A percentile compares a stretch with the other conserved stretches of the same genome.
These are phyloP conservation scores for Pedionomus torquatus DNA, from an alignment of 2,113 vertebrate species.

Conservation along the genomic window DNA sequence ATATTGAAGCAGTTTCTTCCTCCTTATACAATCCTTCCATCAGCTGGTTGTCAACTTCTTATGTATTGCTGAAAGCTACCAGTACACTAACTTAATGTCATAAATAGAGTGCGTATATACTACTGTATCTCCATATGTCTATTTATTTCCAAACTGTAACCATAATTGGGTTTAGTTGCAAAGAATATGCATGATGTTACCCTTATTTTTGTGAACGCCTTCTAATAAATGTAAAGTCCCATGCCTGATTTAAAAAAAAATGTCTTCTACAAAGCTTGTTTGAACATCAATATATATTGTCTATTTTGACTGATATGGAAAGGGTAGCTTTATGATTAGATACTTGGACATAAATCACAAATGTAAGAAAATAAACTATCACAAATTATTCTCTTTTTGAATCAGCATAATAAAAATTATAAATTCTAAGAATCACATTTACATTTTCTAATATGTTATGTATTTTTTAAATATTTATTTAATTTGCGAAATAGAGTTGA, in stretches of 20 bases:
- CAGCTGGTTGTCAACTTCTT: constrained; percentile 50
- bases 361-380: constrained; percentile 30
- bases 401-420: neutral
- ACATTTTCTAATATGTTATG: neutral
- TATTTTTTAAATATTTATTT: neutral
- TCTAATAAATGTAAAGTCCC: constrained; percentile 74
- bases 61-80: constrained; percentile 52
- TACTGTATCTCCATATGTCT: constrained; percentile 56
- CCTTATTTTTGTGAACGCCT: constrained; percentile 69
- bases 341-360: neutral
- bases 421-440: neutral
- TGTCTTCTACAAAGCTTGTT: constrained; percentile 62
- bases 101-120: constrained; percentile 58
- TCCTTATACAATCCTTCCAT: constrained; percentile 29
- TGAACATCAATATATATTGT: constrained; percentile 9
- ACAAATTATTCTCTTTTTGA: neutral
- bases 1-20: constrained; percentile 50
- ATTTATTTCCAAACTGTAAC: constrained; percentile 57
- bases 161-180: constrained; percentile 52
- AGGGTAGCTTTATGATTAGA: neutral
- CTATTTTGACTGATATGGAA: neutral
- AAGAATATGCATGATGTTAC: constrained; percentile 72
- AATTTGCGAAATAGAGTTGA: neutral
- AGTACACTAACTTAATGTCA: constrained; percentile 58
- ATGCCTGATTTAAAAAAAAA: constrained; percentile 67